These are phyloP conservation scores for Pemphredon lugubris DNA, from an alignment of 2,888 invertebrate species.

Conservation along the genomic window DNA sequence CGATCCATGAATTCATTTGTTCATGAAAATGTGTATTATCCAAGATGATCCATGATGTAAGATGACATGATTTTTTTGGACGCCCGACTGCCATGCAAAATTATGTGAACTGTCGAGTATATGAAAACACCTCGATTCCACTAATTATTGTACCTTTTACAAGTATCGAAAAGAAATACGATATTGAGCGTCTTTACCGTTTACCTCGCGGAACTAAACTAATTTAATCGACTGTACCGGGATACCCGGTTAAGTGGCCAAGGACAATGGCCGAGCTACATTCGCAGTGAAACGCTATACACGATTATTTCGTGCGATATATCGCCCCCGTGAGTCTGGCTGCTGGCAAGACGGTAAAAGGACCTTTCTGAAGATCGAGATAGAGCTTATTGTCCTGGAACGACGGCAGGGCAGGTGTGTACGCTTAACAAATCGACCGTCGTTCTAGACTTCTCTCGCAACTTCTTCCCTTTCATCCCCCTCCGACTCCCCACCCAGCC, in stretches of 20 bases:
- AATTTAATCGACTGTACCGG: slow-evolving; percentile 34
- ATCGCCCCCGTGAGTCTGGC: slow-evolving; percentile 63
- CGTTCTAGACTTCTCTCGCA: slow-evolving; percentile 24
- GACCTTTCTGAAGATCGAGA: slow-evolving; percentile 73
- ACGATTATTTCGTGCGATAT: slow-evolving; percentile 70
- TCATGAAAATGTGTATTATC: too few relatives aligned
- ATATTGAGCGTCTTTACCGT: too few relatives aligned
- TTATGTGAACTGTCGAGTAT: too few relatives aligned
- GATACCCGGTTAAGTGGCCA: slow-evolving; percentile 45
- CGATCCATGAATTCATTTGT: too few relatives aligned
- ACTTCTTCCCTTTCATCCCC: background rate
- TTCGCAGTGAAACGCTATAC: slow-evolving; percentile 68
- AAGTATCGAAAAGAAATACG: too few relatives aligned
- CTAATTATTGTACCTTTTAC: too few relatives aligned
- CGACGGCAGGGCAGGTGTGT: slow-evolving; percentile 74
- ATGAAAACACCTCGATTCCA: too few relatives aligned
- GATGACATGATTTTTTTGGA: too few relatives aligned
- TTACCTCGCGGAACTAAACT: too few relatives aligned
- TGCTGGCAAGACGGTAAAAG: slow-evolving; percentile 69
- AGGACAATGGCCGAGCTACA: slow-evolving; percentile 64
- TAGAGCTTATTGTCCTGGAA: slow-evolving; percentile 76
- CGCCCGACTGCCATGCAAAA: too few relatives aligned
- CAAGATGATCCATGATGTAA: too few relatives aligned
- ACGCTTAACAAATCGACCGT: slow-evolving; percentile 73
- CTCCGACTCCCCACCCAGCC: background rate